phyloP scores from a whole-genome alignment of 2,888 invertebrate species.

The Rotaria socialis region DNA sequence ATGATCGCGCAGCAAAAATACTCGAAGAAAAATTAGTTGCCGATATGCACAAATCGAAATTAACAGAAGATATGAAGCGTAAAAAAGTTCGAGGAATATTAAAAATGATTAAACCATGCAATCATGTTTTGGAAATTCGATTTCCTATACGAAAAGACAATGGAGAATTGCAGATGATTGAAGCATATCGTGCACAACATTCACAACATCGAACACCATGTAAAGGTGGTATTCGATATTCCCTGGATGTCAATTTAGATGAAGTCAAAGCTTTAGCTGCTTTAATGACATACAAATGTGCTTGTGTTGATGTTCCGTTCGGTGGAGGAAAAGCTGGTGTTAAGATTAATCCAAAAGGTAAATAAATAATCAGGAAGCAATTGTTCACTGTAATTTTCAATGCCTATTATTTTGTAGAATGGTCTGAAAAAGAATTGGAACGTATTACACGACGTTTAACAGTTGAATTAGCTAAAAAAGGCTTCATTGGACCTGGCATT shows the following conservation, averaged over 20 bases:
- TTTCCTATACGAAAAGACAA: conserved; percentile 93
- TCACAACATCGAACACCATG: conserved; percentile 91
- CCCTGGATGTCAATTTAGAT: conserved; percentile 80
- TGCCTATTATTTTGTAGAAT: conserved; percentile 60
- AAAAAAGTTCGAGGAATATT: conserved; percentile 91
- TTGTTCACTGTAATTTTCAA: too few species aligned
- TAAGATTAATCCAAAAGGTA: conserved; percentile 78
- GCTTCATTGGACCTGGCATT: conserved; percentile 89
- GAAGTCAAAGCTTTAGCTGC: conserved; percentile 93
- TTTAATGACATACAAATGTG: conserved; percentile 98
- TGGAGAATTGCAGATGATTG: conserved; percentile 91
- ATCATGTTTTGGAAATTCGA: conserved; percentile 77
- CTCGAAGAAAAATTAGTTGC: conserved; percentile 81
- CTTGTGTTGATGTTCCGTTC: conserved; percentile 95
- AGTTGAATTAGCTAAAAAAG: conserved; percentile 90
- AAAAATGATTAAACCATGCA: conserved; percentile 91
- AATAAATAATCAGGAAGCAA: background rate
- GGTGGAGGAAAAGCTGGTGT: conserved; percentile 87
- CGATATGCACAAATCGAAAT: conserved; percentile 69
- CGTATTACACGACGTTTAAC: conserved; percentile 90
- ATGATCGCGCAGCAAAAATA: conserved; percentile 83
- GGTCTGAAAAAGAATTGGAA: conserved; percentile 85
- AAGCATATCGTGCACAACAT: conserved; percentile 94
- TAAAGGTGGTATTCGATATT: conserved; percentile 98
- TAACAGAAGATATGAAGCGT: conserved; percentile 75